Conservation (phyloP, 2,113 vertebrate species). For the Nibea coibor region DNA sequence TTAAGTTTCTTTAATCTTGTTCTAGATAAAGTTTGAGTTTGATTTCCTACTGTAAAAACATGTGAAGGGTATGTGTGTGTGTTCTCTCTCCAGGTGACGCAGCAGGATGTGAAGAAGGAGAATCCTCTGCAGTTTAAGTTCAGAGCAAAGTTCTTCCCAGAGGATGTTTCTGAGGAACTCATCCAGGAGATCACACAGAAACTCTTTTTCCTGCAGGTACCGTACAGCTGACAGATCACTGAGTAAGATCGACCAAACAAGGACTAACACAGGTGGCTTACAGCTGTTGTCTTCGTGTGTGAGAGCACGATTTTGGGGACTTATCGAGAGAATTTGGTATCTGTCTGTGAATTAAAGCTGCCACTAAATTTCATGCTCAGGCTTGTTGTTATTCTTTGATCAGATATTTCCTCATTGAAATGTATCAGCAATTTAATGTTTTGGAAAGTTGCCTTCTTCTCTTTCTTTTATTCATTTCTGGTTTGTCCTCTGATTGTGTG, state of each 20-base stretch:
- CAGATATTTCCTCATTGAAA: neutral
- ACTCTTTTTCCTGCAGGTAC: slow-evolving; percentile 98
- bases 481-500: neutral
- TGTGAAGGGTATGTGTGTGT: neutral
- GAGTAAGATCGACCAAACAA: neutral
- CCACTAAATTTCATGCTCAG: neutral
- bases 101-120: slow-evolving; percentile 98
- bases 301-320: neutral
- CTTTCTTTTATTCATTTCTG: too few relatives aligned
- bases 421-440: neutral
- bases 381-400: neutral
- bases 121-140: slow-evolving; percentile 98
- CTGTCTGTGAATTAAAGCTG: neutral
- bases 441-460: neutral
- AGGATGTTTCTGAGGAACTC: slow-evolving; percentile 97
- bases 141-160: slow-evolving; percentile 97
- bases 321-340: too few relatives aligned
- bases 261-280: neutral
- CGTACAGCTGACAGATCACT: neutral
- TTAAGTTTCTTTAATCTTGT: neutral
- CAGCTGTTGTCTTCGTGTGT: neutral
- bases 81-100: slow-evolving; percentile 90
- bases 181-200: slow-evolving; percentile 99
- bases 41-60: neutral
- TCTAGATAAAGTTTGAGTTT: neutral